Evolutionary conservation across 2,113 vertebrate species (phyloP), one percentile per base, ranked within the genome.

Genomic region (Cromileptes altivelis): DNA sequence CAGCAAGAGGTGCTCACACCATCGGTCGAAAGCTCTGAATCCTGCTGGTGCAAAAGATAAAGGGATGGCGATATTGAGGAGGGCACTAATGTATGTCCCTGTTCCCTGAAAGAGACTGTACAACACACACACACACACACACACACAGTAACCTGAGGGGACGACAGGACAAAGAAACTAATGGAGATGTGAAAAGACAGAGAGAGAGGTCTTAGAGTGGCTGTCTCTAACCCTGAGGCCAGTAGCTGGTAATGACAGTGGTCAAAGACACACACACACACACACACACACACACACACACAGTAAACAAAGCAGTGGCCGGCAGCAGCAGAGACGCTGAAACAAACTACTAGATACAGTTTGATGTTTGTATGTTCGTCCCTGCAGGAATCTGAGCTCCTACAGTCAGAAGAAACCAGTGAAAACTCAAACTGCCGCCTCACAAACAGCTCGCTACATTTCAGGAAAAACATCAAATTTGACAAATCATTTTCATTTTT

Each of bases 141-240:
- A 77, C 30, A 61, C 9, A 40, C 3, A 70, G 14, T 42, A 73
- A 89, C 86, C 88, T 73, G 37, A 82, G 81, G 88, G 88, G 50
- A 83, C 4, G 55, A 69, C 56, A 40, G 80, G 75, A 82, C 87
- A 91, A 85, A 92, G 80, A 79, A 86, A 88, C 87, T 87, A 91
- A 91, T 89, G 89, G 90, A 92, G 76, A 93, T 91, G 78, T 88
- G 82, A 92, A 86, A 90, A 92, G 88, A 93, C 88, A 91, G 79
- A 86, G 69, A 89, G 75, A 86, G 78, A 72, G 76, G 77, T 91
- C 75, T 73, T 25, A 74, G 82, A 93, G 91, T 89, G 86, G 81
- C 83, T 82, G 82, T 81, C 73, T 89, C 74, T 74, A 82, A 88
- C 84, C 88, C 91, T 40, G 40, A 80, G 87, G 90, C 86, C 82